A percentile compares a stretch with the other conserved stretches of the same genome.
Evolutionary conservation across 1,140 invertebrate genomes (phyloP).

Genomic region (Brachionus sp.): DNA sequence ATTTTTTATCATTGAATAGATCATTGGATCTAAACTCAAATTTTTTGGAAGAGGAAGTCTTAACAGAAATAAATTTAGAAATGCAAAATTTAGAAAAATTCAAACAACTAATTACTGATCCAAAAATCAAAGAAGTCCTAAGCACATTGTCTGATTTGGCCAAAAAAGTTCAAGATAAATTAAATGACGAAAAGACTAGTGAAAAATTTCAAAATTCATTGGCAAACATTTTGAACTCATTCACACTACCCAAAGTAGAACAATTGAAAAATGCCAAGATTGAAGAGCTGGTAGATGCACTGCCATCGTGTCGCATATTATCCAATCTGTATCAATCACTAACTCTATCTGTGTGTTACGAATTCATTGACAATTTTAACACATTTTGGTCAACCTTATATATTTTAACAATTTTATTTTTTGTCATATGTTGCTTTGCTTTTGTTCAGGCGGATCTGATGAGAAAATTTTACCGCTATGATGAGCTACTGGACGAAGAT

Average conservation of each 20-base stretch:
- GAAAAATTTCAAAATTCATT: not conserved
- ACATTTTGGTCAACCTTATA: slow-evolving; percentile 23
- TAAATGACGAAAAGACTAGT: not conserved
- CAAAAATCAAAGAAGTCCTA: not conserved
- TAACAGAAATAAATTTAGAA: not conserved
- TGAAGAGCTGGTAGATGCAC: not conserved
- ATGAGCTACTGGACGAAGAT: slow-evolving; percentile 17
- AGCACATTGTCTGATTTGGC: not conserved
- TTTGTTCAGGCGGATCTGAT: slow-evolving; percentile 21
- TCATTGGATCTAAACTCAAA: not conserved
- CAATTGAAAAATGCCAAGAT: not conserved
- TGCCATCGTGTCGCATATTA: not conserved
- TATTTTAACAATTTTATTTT: not conserved
- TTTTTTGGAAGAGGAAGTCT: not conserved
- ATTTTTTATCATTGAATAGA: not conserved
- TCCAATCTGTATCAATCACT: slow-evolving; percentile 4
- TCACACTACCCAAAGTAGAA: not conserved
- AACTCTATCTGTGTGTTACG: not conserved
- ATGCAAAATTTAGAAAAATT: not conserved
- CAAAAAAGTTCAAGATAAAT: not conserved
- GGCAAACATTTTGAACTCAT: not conserved
- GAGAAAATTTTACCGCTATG: slow-evolving; percentile 14
- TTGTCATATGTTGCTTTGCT: not conserved
- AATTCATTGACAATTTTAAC: slow-evolving; percentile 35
- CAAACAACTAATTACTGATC: not conserved